A percentile compares a stretch with the other conserved stretches of the same genome.
Evolutionary conservation across 2,797 vertebrate species (phyloP).

Genomic region (Danio aesculapii): DNA sequence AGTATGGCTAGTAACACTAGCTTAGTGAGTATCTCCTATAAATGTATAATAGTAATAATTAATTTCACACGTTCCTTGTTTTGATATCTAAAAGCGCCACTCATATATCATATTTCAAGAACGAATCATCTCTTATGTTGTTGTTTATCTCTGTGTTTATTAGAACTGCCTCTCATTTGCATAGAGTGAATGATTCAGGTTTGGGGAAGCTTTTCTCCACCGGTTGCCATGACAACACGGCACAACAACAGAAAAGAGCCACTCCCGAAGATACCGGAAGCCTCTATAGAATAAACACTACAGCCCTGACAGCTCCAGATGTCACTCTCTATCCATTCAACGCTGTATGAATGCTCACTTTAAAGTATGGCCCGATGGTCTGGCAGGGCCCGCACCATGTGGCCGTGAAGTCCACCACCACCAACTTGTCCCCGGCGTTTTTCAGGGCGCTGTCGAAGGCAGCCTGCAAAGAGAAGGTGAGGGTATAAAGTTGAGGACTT

Average conservation of each 20-base stretch:
- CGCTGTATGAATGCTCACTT: constrained; percentile 74
- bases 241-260: constrained; percentile 33
- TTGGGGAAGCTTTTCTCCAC: constrained; percentile 21
- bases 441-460: constrained; percentile 74
- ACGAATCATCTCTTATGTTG: background rate
- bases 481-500: background rate
- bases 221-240: constrained; percentile 46
- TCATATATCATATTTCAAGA: background rate
- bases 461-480: constrained; percentile 64
- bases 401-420: constrained; percentile 91
- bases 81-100: no score
- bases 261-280: constrained; percentile 14
- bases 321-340: background rate
- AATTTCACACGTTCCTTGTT: no score
- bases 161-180: constrained; percentile 4
- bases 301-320: constrained; percentile 43
- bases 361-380: constrained; percentile 81
- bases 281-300: constrained; percentile 17
- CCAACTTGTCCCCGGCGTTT: constrained; percentile 77
- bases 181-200: constrained; percentile 14
- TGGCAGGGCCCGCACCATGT: constrained; percentile 90
- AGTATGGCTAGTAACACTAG: no score
- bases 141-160: background rate
- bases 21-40: no score
- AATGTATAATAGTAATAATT: no score